Percentiles rank a stretch among this genome's conserved stretches.
phyloP scores from a whole-genome alignment of 2,797 vertebrate genomes.

The Coracias cyanogaster region DNA sequence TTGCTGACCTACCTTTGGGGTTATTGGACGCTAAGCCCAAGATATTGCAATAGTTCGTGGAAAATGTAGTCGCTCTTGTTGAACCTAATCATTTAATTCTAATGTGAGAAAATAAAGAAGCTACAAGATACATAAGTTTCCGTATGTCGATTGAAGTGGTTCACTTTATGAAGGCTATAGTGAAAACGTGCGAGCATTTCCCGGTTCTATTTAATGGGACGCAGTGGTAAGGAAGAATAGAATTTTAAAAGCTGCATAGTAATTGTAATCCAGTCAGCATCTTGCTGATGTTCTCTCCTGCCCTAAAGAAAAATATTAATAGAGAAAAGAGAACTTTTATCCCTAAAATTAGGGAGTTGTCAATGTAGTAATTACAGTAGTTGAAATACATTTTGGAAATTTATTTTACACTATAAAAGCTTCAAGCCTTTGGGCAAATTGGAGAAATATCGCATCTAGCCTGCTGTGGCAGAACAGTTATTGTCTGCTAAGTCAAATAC shows the following conservation, averaged over 20 bases:
- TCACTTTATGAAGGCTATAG: not conserved
- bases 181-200: not conserved
- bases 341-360: not conserved
- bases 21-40: not conserved
- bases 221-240: no score
- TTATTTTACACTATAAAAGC: not conserved
- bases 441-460: not conserved
- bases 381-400: conserved; percentile 13
- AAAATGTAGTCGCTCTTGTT: not conserved
- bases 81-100: not conserved
- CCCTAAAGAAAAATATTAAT: not conserved
- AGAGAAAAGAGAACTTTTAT: not conserved
- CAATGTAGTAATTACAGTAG: not conserved
- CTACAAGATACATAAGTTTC: not conserved
- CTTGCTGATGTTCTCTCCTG: not conserved
- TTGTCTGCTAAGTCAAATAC: not conserved
- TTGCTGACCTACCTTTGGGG: not conserved
- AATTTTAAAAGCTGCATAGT: not conserved
- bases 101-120: not conserved
- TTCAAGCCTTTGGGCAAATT: not conserved
- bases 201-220: no score
- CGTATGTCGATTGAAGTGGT: not conserved
- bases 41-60: not conserved
- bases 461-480: not conserved
- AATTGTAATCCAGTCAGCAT: not conserved